Base-by-base conservation (phyloP, 2,888 invertebrate species). In the Hyposoter didymator region DNA sequence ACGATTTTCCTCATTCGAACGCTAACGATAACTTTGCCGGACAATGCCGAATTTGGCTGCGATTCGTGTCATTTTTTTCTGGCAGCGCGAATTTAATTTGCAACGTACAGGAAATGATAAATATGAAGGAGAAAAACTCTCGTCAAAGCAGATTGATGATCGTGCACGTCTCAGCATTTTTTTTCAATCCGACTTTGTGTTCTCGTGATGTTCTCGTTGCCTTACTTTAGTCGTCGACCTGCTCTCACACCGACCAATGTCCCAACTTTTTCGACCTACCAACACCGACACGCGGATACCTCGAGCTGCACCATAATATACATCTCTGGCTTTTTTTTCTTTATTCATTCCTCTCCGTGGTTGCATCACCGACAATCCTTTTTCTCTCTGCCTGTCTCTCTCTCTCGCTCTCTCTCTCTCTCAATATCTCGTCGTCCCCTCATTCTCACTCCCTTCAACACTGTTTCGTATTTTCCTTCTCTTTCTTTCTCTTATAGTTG, bases 401-500 rank as follows among this genome's bases (percentile, higher is more conserved):
- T 55, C 55, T n/a, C 47, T 69, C 22, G 19, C 55, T 39, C 35
- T 59, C 32, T 22, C 39, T 35, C 32, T n/a, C n/a, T 59, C 55
- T 43, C 69, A 14, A 39, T 69, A n/a, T 52, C 19, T 52, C 49
- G 8, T 52, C 59, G 8, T 52, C 59, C 28, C 28, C 84, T 84
- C 87, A 86, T 84, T 88, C 85, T 84, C 89, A 83, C 86, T 45
- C 69, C 70, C n/a, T 47, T 59, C 17, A 55, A 22, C 59, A 64
- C 59, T 39, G 75, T 66, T 52, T 45, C 32, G 49, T 43, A 49
- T 64, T 28, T 39, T 70, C 64, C 35, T 72, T n/a, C 52, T 67
- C 84, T 84, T 87, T 86, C 86, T 89, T 85, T 84, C 66, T 80
- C 80, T 74, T 79, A 52, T 62, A 55, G 67, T 70, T 49, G 69